Conservation (phyloP, 2,113 vertebrate species). For the Acrocephalus kingi region DNA sequence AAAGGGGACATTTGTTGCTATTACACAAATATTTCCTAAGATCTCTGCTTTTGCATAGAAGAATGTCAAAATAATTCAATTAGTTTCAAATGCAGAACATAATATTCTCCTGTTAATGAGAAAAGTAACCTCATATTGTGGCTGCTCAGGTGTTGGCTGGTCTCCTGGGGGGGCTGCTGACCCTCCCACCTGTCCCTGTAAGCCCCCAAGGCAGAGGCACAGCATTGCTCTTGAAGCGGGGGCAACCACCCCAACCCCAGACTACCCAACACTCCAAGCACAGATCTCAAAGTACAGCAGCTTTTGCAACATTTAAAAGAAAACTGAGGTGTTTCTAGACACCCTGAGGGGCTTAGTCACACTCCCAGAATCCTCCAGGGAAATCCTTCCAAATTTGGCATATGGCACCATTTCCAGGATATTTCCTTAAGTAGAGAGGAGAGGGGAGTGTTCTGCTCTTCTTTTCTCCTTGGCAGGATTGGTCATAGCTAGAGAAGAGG, state of each 20-base stretch:
- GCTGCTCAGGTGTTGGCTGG: not conserved
- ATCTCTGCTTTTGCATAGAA: not conserved
- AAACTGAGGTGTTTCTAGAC: conserved; percentile 1
- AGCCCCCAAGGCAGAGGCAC: not conserved
- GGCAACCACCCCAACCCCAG: not conserved
- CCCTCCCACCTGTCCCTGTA: not conserved
- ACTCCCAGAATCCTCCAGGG: not conserved
- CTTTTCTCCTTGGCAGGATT: not conserved
- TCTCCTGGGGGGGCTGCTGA: not conserved
- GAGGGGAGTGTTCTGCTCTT: not conserved
- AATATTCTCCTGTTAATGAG: not conserved
- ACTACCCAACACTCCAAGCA: not conserved
- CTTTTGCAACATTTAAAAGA: not conserved
- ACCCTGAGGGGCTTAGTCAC: not conserved
- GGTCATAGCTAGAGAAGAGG: not conserved
- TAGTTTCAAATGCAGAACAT: not conserved
- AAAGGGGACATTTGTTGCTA: not conserved
- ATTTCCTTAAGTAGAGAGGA: not conserved
- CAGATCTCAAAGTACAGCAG: not conserved
- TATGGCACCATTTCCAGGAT: not conserved
- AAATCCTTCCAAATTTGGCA: conserved; percentile 13
- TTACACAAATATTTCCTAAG: not conserved
- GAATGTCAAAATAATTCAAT: not conserved
- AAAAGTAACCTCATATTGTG: not conserved
- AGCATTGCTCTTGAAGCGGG: rapidly evolving